These are phyloP conservation scores for Drosophila demipolita DNA, from an alignment of 2,888 invertebrate genomes.

Conservation along the genomic window DNA sequence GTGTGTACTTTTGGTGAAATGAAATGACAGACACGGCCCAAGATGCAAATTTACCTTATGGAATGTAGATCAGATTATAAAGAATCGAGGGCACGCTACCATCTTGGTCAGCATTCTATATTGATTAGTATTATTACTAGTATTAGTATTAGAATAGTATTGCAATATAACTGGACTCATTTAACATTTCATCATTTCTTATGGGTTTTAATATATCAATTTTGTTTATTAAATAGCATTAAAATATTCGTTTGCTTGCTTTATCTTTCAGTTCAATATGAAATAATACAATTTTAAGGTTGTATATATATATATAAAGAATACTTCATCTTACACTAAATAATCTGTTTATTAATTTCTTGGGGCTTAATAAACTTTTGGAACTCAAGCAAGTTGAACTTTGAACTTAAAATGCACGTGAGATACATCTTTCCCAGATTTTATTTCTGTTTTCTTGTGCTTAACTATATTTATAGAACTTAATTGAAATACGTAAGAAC, in stretches of 20 bases:
- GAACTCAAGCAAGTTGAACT: rapidly evolving
- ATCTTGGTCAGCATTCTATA: not conserved
- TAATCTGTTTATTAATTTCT: not conserved
- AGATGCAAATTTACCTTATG: conserved; percentile 81
- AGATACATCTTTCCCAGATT: not conserved
- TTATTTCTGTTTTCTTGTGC: not conserved
- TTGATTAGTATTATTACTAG: not conserved
- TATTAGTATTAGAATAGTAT: not conserved
- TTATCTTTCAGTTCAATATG: not conserved
- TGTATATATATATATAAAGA: not conserved
- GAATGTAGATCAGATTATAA: conserved; percentile 61
- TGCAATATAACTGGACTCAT: not conserved
- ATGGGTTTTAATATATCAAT: not conserved
- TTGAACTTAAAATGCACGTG: not conserved
- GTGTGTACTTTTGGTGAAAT: conserved; percentile 80
- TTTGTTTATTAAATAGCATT: not conserved
- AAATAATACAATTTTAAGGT: not conserved
- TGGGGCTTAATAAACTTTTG: not conserved
- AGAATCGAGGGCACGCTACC: conserved; percentile 49
- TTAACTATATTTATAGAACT: not conserved
- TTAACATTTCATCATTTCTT: not conserved
- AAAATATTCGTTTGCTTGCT: not conserved
- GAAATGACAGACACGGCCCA: conserved; percentile 77
- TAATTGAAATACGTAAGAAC: not conserved
- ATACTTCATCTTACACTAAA: not conserved